These are phyloP conservation scores for Brachyrhaphis roseni DNA, from an alignment of 2,797 vertebrate species.

Conservation along the genomic window DNA sequence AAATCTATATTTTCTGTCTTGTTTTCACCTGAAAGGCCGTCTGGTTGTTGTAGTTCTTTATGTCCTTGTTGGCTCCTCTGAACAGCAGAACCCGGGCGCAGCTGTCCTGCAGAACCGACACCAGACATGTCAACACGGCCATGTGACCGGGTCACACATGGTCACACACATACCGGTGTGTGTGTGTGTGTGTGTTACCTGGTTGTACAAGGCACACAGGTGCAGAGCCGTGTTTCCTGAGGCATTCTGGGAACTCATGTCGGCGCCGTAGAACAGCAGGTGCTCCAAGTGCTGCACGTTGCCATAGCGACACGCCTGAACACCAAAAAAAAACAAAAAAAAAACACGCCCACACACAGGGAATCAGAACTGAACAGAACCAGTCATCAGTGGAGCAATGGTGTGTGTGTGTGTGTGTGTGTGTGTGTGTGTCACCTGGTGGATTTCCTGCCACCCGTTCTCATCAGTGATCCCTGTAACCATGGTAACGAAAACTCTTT, in stretches of 20 bases:
- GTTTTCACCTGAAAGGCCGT: slow-evolving; percentile 88
- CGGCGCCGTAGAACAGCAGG: slow-evolving; percentile 94
- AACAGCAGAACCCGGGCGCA: slow-evolving; percentile 96
- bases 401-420: slow-evolving; percentile 28
- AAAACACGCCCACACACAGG: slow-evolving; percentile 36
- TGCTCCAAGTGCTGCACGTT: slow-evolving; percentile 98
- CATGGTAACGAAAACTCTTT: slow-evolving; percentile 54
- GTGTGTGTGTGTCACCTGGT: slow-evolving; percentile 84
- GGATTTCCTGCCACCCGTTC: slow-evolving; percentile 98
- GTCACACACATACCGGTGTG: background rate
- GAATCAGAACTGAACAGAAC: slow-evolving; percentile 28
- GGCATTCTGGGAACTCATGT: slow-evolving; percentile 97
- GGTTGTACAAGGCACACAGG: slow-evolving; percentile 96
- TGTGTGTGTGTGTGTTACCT: slow-evolving; percentile 78
- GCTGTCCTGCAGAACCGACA: slow-evolving; percentile 85
- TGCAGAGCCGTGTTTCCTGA: slow-evolving; percentile 97
- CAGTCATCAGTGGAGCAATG: slow-evolving; percentile 8
- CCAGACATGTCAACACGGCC: background rate
- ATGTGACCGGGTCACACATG: background rate
- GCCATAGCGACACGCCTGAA: slow-evolving; percentile 95
- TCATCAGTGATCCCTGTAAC: slow-evolving; percentile 89
- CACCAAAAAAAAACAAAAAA: slow-evolving; percentile 20
- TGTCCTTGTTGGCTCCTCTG: slow-evolving; percentile 94
- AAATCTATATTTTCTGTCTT: background rate
- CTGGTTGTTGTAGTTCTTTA: slow-evolving; percentile 98